These are phyloP conservation scores for Tipula lateralis DNA, from an alignment of 2,888 invertebrate species.

Conservation along the genomic window DNA sequence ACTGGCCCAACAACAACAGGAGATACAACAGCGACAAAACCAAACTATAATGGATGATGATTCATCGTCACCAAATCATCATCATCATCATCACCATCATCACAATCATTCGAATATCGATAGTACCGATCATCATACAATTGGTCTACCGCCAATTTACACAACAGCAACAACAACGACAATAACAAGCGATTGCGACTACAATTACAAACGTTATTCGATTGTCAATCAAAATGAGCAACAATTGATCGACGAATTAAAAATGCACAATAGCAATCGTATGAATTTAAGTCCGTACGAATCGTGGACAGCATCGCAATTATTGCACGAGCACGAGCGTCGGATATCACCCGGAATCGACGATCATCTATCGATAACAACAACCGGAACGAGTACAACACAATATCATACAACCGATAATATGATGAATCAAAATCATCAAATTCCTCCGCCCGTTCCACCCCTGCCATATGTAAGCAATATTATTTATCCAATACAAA, in stretches of 20 bases:
- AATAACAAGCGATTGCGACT: conserved; percentile 28
- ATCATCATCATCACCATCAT: conserved; percentile 32
- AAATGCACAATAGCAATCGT: conserved; percentile 36
- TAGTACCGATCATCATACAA: conserved; percentile 45
- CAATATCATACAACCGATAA: not conserved
- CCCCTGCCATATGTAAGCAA: conserved; percentile 46
- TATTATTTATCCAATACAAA: conserved; percentile 24
- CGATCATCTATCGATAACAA: conserved; percentile 13
- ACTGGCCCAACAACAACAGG: not conserved
- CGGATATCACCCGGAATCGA: conserved; percentile 39
- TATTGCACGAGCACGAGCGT: conserved; percentile 56
- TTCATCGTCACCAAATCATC: not conserved
- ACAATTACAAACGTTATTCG: not conserved
- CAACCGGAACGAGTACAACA: not conserved
- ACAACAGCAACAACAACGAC: conserved; percentile 35
- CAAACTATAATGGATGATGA: not conserved
- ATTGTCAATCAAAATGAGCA: conserved; percentile 34
- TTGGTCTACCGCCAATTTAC: conserved; percentile 47
- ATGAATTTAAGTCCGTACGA: conserved; percentile 54
- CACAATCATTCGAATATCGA: conserved; percentile 31
- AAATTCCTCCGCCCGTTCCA: conserved; percentile 52
- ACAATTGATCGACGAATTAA: conserved; percentile 29
- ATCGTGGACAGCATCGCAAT: conserved; percentile 58
- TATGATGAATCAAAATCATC: conserved; percentile 38
- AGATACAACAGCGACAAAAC: not conserved